phyloP scores from a whole-genome alignment of 2,113 vertebrate species.

The Motacilla tschutschensis region DNA sequence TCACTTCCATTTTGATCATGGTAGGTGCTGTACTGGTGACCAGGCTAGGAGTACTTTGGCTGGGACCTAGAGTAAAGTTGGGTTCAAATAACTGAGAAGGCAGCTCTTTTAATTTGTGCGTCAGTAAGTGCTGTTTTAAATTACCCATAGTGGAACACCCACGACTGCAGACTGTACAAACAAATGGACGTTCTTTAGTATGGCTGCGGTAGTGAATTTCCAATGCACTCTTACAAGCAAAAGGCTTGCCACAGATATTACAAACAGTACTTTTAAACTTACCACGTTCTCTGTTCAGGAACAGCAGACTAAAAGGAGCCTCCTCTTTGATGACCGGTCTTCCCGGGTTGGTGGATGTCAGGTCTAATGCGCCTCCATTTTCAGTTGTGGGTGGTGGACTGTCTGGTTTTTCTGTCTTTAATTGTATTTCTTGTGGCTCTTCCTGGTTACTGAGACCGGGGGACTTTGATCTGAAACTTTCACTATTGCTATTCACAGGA shows the following conservation, averaged over 20 bases:
- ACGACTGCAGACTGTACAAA: conserved; percentile 80
- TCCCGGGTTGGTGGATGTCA: conserved; percentile 86
- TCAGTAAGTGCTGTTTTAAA: conserved; percentile 86
- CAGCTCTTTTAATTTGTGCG: conserved; percentile 78
- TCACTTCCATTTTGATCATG: conserved; percentile 97
- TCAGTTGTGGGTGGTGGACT: conserved; percentile 83
- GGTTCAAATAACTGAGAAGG: conserved; percentile 81
- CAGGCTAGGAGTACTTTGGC: conserved; percentile 88
- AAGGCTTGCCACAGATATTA: conserved; percentile 82
- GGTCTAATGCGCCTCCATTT: conserved; percentile 91
- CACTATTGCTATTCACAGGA: conserved; percentile 86
- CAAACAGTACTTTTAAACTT: conserved; percentile 77
- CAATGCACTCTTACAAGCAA: conserved; percentile 81
- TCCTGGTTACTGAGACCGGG: conserved; percentile 81
- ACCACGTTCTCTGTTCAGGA: conserved; percentile 96
- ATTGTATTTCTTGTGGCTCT: conserved; percentile 81
- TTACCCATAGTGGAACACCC: conserved; percentile 85
- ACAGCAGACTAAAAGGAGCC: conserved; percentile 93
- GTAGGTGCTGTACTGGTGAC: conserved; percentile 85
- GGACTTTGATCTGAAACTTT: conserved; percentile 90
- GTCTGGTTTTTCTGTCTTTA: conserved; percentile 95
- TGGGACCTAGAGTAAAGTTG: conserved; percentile 83
- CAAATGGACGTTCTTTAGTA: conserved; percentile 82
- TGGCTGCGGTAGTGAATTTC: conserved; percentile 81
- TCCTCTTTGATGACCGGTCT: conserved; percentile 93